phyloP scores from a whole-genome alignment of 2,797 vertebrate species.

The Thalassophryne amazonica region DNA sequence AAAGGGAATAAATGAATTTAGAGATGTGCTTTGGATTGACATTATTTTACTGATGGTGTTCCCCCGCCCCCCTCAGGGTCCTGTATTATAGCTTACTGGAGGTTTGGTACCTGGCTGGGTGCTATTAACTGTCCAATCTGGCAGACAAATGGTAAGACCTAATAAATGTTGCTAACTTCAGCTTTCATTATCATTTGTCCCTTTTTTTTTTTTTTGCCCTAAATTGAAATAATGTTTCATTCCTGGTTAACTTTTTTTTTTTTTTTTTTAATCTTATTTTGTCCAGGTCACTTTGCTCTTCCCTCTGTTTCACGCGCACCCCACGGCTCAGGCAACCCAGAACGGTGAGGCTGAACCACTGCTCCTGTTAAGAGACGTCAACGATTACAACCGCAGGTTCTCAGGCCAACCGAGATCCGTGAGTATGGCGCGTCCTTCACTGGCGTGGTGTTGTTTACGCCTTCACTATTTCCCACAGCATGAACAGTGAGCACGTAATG shows the following conservation, averaged over 20 bases:
- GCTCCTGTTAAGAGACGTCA: conserved; percentile 84
- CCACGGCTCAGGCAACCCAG: conserved; percentile 68
- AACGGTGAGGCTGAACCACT: conserved; percentile 78
- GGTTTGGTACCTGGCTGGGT: conserved; percentile 93
- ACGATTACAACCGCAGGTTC: conserved; percentile 94
- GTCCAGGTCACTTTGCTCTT: conserved; percentile 91
- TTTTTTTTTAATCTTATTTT: background rate
- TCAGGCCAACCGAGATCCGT: conserved; percentile 96
- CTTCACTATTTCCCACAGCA: no score
- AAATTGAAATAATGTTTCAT: background rate
- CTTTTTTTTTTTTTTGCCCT: no score
- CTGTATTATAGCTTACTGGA: conserved; percentile 96
- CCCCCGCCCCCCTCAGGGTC: conserved; percentile 76
- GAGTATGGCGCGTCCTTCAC: no score
- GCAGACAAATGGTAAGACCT: conserved; percentile 89
- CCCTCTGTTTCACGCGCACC: conserved; percentile 84
- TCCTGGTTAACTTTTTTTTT: background rate
- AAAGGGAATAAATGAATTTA: no score
- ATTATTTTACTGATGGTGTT: background rate
- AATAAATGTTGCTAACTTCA: background rate
- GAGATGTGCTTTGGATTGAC: no score
- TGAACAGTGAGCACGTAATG: no score
- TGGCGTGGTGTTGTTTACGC: no score
- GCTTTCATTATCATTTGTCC: background rate
- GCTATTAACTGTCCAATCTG: conserved; percentile 96